These are phyloP conservation scores for Apolygus lucorum DNA, from an alignment of 1,140 invertebrate species.

Conservation along the genomic window DNA sequence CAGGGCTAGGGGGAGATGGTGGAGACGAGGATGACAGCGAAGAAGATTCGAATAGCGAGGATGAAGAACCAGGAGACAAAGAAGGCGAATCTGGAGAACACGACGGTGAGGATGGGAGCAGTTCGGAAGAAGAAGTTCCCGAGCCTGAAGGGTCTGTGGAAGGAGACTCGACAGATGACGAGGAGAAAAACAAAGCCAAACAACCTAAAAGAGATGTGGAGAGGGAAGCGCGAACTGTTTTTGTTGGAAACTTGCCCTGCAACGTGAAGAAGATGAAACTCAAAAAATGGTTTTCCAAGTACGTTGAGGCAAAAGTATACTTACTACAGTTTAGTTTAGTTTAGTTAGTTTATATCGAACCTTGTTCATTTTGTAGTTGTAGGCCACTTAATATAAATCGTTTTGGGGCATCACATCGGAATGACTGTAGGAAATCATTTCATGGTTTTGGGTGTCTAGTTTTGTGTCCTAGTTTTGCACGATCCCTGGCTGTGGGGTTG, in stretches of 20 bases:
- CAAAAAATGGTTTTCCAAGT: slow-evolving; percentile 46
- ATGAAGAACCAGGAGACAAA: not conserved
- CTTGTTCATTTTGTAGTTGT: too few species aligned
- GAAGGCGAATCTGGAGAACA: not conserved
- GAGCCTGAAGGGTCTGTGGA: not conserved
- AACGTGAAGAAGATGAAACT: slow-evolving; percentile 43
- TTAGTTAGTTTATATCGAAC: too few species aligned
- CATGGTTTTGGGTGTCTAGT: too few species aligned
- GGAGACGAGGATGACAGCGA: too few species aligned
- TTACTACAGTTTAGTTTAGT: too few species aligned
- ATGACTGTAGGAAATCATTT: too few species aligned
- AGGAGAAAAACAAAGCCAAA: not conserved
- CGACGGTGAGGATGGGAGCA: not conserved
- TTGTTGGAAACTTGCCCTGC: slow-evolving; percentile 57
- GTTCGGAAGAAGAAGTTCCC: not conserved
- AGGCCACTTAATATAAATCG: too few species aligned
- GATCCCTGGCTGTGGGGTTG: too few species aligned
- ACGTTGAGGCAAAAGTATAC: too few species aligned
- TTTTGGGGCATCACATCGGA: too few species aligned
- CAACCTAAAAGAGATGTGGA: slow-evolving; percentile 25
- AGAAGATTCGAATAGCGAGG: not conserved
- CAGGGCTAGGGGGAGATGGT: too few species aligned
- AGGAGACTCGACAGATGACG: not conserved
- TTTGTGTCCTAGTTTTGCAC: too few species aligned
- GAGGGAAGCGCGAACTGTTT: slow-evolving; percentile 46